Percentiles rank a stretch among this genome's conserved stretches.
phyloP scores from a whole-genome alignment of 2,113 vertebrate genomes.

The Xiphophorus maculatus region DNA sequence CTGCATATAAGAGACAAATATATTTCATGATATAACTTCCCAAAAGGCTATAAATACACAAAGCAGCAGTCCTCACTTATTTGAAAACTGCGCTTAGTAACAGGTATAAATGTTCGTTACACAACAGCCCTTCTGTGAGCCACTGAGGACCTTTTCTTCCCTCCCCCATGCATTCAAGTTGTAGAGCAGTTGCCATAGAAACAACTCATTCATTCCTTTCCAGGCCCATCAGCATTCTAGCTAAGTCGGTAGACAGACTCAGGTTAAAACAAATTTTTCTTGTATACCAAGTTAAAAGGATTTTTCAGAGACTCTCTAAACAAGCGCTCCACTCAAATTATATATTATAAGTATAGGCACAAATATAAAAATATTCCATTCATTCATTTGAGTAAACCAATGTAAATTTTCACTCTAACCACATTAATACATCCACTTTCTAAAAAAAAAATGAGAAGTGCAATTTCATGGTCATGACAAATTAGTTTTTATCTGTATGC shows the following conservation, averaged over 20 bases:
- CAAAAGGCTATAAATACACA: neutral
- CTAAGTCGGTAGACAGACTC: constrained; percentile 41
- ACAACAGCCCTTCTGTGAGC: constrained; percentile 63
- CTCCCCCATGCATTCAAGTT: constrained; percentile 64
- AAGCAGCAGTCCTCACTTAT: neutral
- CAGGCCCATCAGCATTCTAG: constrained; percentile 64
- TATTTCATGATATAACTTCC: neutral
- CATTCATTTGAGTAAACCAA: too few relatives aligned
- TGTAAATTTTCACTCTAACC: too few relatives aligned
- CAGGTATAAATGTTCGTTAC: constrained; percentile 44
- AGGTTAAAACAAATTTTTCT: constrained; percentile 73
- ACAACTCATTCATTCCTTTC: constrained; percentile 72
- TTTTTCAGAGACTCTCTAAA: neutral
- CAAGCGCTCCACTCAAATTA: neutral
- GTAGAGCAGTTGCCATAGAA: constrained; percentile 76
- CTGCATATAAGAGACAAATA: constrained; percentile 17
- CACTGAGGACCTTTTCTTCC: constrained; percentile 40
- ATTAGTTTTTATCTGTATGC: too few relatives aligned
- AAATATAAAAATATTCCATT: neutral
- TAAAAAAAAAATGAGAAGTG: too few relatives aligned
- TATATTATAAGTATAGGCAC: neutral
- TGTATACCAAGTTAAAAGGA: constrained; percentile 26
- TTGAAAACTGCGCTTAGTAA: constrained; percentile 21
- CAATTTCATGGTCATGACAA: too few relatives aligned
- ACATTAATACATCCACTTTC: too few relatives aligned